A percentile compares a stretch with the other conserved stretches of the same genome.
phyloP scores from a whole-genome alignment of 2,797 vertebrate genomes.

The Acipenser transmontanus region DNA sequence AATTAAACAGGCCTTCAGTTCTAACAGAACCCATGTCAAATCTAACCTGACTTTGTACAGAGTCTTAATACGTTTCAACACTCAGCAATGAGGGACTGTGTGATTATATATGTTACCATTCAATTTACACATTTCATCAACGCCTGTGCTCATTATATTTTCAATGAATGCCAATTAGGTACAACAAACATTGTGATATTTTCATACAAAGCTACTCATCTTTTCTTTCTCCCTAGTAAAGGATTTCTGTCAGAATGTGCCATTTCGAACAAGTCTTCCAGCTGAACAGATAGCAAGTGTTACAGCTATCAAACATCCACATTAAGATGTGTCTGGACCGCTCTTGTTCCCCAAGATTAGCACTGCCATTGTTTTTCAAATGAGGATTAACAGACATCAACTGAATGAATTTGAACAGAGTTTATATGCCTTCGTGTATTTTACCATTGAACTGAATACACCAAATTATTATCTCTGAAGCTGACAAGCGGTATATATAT shows the following conservation, averaged over 20 bases:
- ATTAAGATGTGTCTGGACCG: slow-evolving; percentile 59
- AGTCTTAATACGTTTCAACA: too few species aligned
- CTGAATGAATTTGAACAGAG: too few species aligned
- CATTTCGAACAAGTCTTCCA: slow-evolving; percentile 67
- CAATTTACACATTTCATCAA: slow-evolving; percentile 64
- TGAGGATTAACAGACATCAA: slow-evolving; percentile 6
- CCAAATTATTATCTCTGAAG: too few species aligned
- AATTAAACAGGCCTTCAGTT: too few species aligned
- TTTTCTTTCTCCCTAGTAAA: slow-evolving; percentile 62
- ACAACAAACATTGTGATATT: slow-evolving; percentile 28
- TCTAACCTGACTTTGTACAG: too few species aligned
- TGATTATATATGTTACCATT: slow-evolving; percentile 50
- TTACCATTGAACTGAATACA: too few species aligned
- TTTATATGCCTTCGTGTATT: too few species aligned
- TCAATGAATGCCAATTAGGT: slow-evolving; percentile 2
- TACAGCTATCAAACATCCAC: slow-evolving; percentile 36
- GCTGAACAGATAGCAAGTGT: slow-evolving; percentile 69
- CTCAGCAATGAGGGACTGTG: slow-evolving; percentile 20
- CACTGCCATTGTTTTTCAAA: slow-evolving; percentile 55
- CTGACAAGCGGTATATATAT: too few species aligned
- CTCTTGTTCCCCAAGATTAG: slow-evolving; percentile 59
- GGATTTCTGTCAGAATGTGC: slow-evolving; percentile 58
- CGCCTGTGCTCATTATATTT: slow-evolving; percentile 57
- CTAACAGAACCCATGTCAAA: too few species aligned
- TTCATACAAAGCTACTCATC: slow-evolving; percentile 62